Base-by-base conservation (phyloP, 2,888 invertebrate species). In the Aphodius granarius region DNA sequence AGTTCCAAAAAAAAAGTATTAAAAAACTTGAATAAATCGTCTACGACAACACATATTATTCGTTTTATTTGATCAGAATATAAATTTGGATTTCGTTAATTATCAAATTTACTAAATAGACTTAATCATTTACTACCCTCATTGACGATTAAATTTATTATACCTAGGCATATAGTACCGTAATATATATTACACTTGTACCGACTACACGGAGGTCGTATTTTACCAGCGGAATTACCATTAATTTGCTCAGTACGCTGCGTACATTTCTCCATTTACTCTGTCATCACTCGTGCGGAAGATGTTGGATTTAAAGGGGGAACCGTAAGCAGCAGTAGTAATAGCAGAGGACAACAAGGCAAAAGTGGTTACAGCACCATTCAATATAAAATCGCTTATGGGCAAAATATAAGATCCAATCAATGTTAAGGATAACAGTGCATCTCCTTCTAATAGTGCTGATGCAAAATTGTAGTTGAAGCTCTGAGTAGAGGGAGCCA, bases 241-340 rank as follows among this genome's bases (percentile, higher is more conserved):
- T 86, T 86, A 86, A 86, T 86, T 86, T 84, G 83, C 83, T 81
- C 83, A 83, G 83, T 79, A 82, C 85, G 86, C 86, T 86, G 83
- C 82, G 80, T 81, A 80, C 82, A 80, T 82, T 84, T 79, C 80
- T 82, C 78, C 81, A 82, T 79, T 81, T 80, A 82, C 81, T 85
- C 80, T 81, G 80, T 86, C 84, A 85, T 83, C 84, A 80, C 75
- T 83, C 83, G 81, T 79, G 83, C 81, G 83, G 83, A 84, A 85
- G 83, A 84, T 84, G 84, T 83, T 81, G 81, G 84, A 84, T 84
- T 84, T 83, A 77, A 81, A 74, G 63, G 22, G n/a, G 19, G 20
- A 70, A 15, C 70, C 18, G 21, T 62, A 19, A 64, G 70, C 63
- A 66, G 63, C 23, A 70, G n/a, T 20, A 5, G 43, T 74, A 70